Evolutionary conservation across 2,113 vertebrate species (phyloP).

Genomic region (Puntigrus tetrazona): DNA sequence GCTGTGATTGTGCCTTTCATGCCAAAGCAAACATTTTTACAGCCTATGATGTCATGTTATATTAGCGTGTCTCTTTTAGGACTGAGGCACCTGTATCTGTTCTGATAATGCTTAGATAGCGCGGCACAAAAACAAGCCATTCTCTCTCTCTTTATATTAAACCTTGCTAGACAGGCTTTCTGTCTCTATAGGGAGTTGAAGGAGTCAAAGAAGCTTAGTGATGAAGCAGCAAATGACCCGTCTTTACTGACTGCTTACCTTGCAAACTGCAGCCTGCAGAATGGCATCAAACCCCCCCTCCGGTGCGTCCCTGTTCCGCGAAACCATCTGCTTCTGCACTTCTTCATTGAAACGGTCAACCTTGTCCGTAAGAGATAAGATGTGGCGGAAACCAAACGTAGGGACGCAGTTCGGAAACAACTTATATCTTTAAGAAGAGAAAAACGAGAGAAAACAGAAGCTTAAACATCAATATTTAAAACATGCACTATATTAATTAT

Average conservation of each 20-base stretch:
- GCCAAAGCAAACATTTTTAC: slow-evolving; percentile 10
- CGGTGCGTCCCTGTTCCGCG: slow-evolving; percentile 92
- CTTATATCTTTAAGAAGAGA: slow-evolving; percentile 81
- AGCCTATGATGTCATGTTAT: neutral
- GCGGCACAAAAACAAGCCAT: neutral
- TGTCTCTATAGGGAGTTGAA: neutral
- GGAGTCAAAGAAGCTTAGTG: neutral
- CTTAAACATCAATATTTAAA: neutral
- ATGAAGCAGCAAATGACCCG: neutral
- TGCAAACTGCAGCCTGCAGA: slow-evolving; percentile 93
- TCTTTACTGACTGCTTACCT: slow-evolving; percentile 75
- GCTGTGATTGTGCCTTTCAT: neutral
- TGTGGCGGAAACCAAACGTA: slow-evolving; percentile 94
- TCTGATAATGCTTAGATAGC: neutral
- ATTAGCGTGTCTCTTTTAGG: neutral
- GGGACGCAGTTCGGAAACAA: slow-evolving; percentile 90
- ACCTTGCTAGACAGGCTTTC: neutral
- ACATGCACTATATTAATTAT: neutral
- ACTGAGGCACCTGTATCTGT: neutral
- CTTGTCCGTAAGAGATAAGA: slow-evolving; percentile 91
- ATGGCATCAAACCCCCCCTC: slow-evolving; percentile 96
- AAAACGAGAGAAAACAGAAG: neutral
- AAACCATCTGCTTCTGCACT: slow-evolving; percentile 94
- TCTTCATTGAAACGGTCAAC: slow-evolving; percentile 94
- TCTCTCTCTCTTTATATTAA: neutral